Conservation (phyloP, 2,797 vertebrate species). For the Fringilla coelebs region DNA sequence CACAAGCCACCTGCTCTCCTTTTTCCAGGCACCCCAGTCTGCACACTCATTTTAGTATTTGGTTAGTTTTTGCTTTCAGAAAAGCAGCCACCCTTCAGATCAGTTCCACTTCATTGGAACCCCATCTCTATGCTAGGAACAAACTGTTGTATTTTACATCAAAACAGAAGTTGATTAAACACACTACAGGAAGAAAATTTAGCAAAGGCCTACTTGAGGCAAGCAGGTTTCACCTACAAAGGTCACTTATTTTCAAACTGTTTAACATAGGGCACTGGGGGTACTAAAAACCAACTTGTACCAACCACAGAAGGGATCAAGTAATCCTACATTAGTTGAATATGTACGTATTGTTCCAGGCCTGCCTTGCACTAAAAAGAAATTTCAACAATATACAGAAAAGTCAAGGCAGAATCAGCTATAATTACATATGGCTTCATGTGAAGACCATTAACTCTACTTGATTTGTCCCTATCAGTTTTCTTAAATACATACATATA, state of each 20-base stretch:
- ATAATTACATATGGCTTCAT: neutral
- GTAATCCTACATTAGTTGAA: neutral
- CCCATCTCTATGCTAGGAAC: neutral
- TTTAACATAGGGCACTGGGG: neutral
- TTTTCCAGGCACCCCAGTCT: neutral
- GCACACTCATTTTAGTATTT: neutral
- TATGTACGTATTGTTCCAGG: accelerated
- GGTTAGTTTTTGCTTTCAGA: neutral
- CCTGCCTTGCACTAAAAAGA: neutral
- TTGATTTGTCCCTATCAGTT: neutral
- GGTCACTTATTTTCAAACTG: neutral
- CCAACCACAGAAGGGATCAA: neutral
- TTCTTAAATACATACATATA: neutral
- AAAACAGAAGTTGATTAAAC: neutral
- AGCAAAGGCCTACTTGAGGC: neutral
- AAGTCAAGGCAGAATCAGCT: neutral
- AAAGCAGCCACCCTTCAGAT: neutral
- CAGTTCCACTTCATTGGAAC: neutral
- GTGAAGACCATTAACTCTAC: neutral
- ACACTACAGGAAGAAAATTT: neutral
- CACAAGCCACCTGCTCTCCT: neutral
- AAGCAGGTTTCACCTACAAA: neutral
- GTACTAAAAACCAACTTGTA: neutral
- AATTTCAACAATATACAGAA: neutral
- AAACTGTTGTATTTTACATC: neutral